phyloP scores from a whole-genome alignment of 2,113 vertebrate species.

The Emydocephalus ijimae region DNA sequence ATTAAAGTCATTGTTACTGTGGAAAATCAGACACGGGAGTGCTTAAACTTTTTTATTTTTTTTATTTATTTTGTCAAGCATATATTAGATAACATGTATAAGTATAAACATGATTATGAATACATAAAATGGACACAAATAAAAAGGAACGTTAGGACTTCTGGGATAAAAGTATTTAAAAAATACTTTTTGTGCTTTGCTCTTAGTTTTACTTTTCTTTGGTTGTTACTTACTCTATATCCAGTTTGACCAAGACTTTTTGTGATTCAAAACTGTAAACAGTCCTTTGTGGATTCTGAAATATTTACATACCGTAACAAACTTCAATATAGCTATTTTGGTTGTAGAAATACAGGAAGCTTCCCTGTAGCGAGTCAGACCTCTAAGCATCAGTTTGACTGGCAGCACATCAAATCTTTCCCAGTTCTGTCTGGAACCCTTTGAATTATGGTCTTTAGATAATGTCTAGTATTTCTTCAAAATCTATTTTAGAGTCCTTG shows the following conservation, averaged over 20 bases:
- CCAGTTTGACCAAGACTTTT: background rate
- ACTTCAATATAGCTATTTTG: background rate
- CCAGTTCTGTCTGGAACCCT: background rate
- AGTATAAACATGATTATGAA: no score
- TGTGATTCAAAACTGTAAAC: background rate
- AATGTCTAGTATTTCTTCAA: background rate
- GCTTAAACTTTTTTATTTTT: background rate
- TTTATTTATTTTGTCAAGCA: no score
- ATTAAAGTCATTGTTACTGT: background rate
- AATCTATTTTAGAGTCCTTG: background rate
- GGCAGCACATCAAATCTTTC: background rate
- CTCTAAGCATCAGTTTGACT: background rate
- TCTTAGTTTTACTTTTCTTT: background rate
- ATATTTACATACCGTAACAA: background rate
- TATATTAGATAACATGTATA: no score
- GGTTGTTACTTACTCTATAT: background rate
- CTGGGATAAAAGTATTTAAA: background rate
- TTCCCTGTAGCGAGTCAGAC: background rate
- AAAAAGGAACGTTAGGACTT: no score
- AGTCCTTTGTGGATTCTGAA: background rate
- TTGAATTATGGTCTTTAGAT: background rate
- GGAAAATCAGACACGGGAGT: background rate
- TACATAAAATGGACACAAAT: no score
- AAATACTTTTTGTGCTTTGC: background rate
- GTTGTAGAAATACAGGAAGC: background rate